A percentile compares a stretch with the other conserved stretches of the same genome.
These are phyloP conservation scores for Chascanopsetta lugubris DNA, from an alignment of 2,113 vertebrate genomes.

Conservation along the genomic window DNA sequence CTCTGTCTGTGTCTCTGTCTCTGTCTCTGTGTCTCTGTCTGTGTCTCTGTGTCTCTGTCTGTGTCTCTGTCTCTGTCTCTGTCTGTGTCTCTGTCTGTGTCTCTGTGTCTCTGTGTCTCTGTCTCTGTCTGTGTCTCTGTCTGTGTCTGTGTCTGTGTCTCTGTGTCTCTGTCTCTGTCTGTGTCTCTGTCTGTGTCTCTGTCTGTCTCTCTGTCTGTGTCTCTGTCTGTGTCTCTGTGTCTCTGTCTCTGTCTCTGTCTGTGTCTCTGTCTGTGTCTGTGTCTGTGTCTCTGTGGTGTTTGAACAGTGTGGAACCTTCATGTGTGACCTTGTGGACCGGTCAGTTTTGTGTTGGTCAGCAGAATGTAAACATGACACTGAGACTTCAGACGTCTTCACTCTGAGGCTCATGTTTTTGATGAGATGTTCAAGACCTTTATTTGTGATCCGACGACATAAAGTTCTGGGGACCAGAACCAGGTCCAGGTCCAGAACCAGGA, in stretches of 20 bases:
- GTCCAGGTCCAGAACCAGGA: too few species aligned
- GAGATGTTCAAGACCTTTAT: too few species aligned
- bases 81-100: constrained; percentile 18
- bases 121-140: constrained; percentile 23
- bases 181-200: constrained; percentile 9
- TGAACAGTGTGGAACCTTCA: constrained; percentile 4
- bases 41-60: constrained; percentile 25
- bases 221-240: constrained; percentile 22
- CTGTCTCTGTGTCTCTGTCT: too few species aligned
- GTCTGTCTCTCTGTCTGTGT: too few species aligned
- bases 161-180: too few species aligned
- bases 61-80: constrained; percentile 6
- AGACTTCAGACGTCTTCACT: too few species aligned
- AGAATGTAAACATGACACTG: constrained; percentile 25
- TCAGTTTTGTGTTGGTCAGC: constrained; percentile 32
- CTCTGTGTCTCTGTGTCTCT: constrained; percentile 24
- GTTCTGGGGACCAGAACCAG: too few species aligned
- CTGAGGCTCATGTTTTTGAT: too few species aligned
- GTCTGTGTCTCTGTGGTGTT: constrained; percentile 27
- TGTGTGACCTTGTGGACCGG: constrained; percentile 36
- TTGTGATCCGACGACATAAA: too few species aligned
- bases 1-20: too few species aligned
- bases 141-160: too few species aligned
- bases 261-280: constrained; percentile 6
- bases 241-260: constrained; percentile 27